Evolutionary conservation across 2,113 vertebrate genomes (phyloP).

Genomic region (Nymphicus hollandicus): DNA sequence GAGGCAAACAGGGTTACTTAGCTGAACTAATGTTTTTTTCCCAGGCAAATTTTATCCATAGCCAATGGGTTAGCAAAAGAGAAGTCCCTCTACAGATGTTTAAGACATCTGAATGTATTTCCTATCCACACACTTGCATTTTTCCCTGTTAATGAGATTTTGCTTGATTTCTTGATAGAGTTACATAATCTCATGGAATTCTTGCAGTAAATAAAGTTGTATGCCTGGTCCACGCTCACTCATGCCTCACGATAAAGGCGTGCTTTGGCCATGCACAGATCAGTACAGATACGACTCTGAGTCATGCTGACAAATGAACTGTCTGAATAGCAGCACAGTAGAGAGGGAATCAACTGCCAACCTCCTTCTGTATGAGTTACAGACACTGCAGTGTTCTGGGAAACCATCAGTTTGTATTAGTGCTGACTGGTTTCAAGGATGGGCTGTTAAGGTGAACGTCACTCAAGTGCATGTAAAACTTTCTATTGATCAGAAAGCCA

Average conservation of each 20-base stretch:
- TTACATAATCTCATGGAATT: not conserved
- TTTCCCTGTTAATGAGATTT: not conserved
- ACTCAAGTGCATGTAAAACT: not conserved
- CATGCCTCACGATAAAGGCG: fast-evolving
- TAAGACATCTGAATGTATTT: not conserved
- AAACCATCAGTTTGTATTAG: not conserved
- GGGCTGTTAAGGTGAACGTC: not conserved
- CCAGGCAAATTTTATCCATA: not conserved
- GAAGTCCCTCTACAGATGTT: not conserved
- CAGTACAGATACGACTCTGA: not conserved
- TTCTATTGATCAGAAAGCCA: not conserved
- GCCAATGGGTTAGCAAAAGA: not conserved
- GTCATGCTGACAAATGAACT: not conserved
- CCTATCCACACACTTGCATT: not conserved
- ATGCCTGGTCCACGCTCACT: not conserved
- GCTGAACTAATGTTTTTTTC: not conserved
- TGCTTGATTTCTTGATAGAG: not conserved
- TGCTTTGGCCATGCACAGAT: not conserved
- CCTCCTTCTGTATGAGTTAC: not conserved
- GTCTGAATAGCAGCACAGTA: fast-evolving
- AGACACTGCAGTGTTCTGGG: not conserved
- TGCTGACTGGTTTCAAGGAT: not conserved
- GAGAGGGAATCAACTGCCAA: fast-evolving
- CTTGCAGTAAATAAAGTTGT: not conserved
- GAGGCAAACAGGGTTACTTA: not conserved